phyloP scores from a whole-genome alignment of 2,797 vertebrate species.

The Aeoliscus strigatus region DNA sequence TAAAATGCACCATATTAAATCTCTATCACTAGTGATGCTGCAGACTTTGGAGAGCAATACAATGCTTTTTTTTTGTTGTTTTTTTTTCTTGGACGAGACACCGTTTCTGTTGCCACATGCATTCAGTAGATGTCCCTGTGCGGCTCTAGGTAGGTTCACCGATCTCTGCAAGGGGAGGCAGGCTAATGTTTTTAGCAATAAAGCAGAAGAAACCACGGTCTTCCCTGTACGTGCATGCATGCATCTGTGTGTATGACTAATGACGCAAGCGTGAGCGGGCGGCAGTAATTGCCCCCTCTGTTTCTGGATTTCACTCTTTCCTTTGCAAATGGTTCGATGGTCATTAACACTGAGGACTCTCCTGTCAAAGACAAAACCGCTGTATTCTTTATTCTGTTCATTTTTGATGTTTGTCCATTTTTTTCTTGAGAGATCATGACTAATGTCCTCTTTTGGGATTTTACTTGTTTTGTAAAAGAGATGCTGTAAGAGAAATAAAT shows the following conservation, averaged over 20 bases:
- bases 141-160: slow-evolving; percentile 45
- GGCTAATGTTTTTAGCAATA: slow-evolving; percentile 74
- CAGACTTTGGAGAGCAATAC: slow-evolving; percentile 11
- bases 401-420: slow-evolving; percentile 48
- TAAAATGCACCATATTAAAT: slow-evolving; percentile 12
- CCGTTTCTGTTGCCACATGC: slow-evolving; percentile 27
- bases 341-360: slow-evolving; percentile 54
- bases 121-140: slow-evolving; percentile 37
- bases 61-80: slow-evolving; percentile 6
- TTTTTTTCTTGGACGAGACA: too few relatives aligned
- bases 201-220: slow-evolving; percentile 61
- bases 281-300: slow-evolving; percentile 23
- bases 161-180: slow-evolving; percentile 39
- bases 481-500: slow-evolving; percentile 71
- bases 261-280: slow-evolving; percentile 28
- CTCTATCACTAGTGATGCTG: slow-evolving; percentile 18
- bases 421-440: slow-evolving; percentile 65
- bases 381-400: slow-evolving; percentile 49
- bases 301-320: slow-evolving; percentile 36
- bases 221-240: slow-evolving; percentile 40
- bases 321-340: slow-evolving; percentile 31
- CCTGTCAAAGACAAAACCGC: slow-evolving; percentile 55
- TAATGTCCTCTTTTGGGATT: slow-evolving; percentile 69
- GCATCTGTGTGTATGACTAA: slow-evolving; percentile 16
- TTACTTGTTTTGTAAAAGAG: slow-evolving; percentile 72